Evolutionary conservation across 2,797 vertebrate species (phyloP), one percentile per base, ranked within the genome.

Genomic region (Xerus rutilus): DNA sequence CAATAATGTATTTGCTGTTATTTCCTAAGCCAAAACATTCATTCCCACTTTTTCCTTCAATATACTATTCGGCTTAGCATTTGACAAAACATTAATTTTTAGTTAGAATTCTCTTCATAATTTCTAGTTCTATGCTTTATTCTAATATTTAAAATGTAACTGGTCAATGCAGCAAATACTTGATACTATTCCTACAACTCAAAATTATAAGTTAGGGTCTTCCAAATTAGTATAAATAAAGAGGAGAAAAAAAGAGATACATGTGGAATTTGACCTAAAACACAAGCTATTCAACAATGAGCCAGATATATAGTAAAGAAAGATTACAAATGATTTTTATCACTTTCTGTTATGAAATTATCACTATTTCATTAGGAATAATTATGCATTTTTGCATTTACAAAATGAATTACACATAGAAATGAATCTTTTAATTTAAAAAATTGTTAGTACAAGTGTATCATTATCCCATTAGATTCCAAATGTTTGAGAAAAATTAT

Each of bases 401-500:
- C 8, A 82, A 93, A 64, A 43, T 49, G n/a, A 73, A 64, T 82
- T 77, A 88, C 28, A 47, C 94, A 70, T 77, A 92, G 21, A 96
- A 94, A 95, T 45, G 4, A 77, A 76, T 92, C 8, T 92, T 94
- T 87, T 64, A 84, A 84, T 85, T 64, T 13, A n/a, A 92, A 94
- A 93, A 70, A 95, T n/a, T 79, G n/a, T 89, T 97, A 35, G 72
- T 82, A 28, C 23, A 85, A 76, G 7, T 69, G 59, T 96, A 64
- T 73, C 47, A 96, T 92, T 92, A 77, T 91, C 57, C 32, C 74
- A 92, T 85, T 94, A 87, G 73, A 90, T 88, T 92, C 88, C 86
- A 96, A 95, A 84, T 91, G 82, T 82, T 97, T 88, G 62, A 96
- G 86, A 96, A 96, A 95, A 95, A 82, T 78, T 89, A 30, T 92